phyloP scores from a whole-genome alignment of 2,113 vertebrate species.

The Excalfactoria chinensis region DNA sequence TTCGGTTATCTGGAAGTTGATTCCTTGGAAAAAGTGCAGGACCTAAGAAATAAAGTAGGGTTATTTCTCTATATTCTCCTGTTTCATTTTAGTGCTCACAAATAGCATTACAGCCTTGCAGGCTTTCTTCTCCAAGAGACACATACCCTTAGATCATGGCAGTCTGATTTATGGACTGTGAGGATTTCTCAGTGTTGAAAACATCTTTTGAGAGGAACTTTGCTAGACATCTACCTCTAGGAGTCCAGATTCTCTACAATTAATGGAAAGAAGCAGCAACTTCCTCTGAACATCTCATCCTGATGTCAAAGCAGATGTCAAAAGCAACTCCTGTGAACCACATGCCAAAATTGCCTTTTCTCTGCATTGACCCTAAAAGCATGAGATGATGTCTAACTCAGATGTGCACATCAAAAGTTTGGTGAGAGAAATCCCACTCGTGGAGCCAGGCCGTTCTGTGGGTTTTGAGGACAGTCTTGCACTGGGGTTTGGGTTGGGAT shows the following conservation, averaged over 20 bases:
- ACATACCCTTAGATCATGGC: not conserved
- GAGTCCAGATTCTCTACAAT: not conserved
- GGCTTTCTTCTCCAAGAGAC: not conserved
- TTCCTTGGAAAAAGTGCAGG: not conserved
- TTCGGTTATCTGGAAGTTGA: not conserved
- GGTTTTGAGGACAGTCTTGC: not conserved
- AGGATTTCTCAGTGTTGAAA: not conserved
- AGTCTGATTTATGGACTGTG: not conserved
- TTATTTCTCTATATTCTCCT: not conserved
- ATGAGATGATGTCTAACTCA: not conserved
- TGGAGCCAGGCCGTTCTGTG: not conserved
- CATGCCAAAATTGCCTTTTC: not conserved
- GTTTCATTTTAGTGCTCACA: not conserved
- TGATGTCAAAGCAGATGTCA: not conserved
- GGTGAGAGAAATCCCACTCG: not conserved
- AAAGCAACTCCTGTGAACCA: slow-evolving; percentile 16
- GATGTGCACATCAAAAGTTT: not conserved
- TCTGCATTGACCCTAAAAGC: slow-evolving; percentile 13
- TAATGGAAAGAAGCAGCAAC: not conserved
- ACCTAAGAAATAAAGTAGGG: not conserved
- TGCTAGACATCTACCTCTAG: not conserved
- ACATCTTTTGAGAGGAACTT: not conserved
- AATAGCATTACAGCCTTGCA: fast-evolving
- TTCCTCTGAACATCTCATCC: not conserved
- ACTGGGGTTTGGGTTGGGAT: not conserved